Conservation (phyloP, 2,113 vertebrate genomes). For the Calypte anna region DNA sequence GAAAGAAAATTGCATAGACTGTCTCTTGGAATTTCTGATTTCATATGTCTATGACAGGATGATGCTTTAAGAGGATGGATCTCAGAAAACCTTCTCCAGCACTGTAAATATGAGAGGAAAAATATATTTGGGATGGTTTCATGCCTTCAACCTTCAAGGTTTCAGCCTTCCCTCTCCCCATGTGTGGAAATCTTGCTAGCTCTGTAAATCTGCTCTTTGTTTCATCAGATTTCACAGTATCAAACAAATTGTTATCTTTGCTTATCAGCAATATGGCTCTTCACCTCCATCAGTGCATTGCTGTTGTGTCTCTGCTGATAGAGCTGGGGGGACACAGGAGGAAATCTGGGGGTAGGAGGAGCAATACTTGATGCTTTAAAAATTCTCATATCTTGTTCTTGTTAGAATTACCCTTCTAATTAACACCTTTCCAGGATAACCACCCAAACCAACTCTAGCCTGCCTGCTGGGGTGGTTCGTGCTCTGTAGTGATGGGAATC, state of each 20-base stretch:
- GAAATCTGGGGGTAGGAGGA: neutral
- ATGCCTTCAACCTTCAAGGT: too few species aligned
- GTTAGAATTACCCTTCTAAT: neutral
- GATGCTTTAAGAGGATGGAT: conserved; percentile 6
- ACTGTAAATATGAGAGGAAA: neutral
- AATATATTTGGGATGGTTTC: neutral
- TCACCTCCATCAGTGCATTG: neutral
- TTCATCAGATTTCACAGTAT: neutral
- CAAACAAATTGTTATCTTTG: neutral
- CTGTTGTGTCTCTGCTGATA: neutral
- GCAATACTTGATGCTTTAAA: neutral
- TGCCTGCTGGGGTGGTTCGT: neutral
- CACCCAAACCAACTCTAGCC: neutral
- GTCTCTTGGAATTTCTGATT: conserved; percentile 30
- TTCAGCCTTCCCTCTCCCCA: too few species aligned
- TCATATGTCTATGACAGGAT: neutral
- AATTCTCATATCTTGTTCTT: neutral
- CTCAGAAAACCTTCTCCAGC: neutral
- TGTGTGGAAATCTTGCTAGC: neutral
- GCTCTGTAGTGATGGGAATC: neutral
- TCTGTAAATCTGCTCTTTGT: neutral
- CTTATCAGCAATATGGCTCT: neutral
- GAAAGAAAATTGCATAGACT: conserved; percentile 28
- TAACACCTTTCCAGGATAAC: neutral
- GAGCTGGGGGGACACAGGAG: neutral